Evolutionary conservation across 2,888 invertebrate species (phyloP), one percentile per base, ranked within the genome.

Genomic region (Spodoptera littoralis): DNA sequence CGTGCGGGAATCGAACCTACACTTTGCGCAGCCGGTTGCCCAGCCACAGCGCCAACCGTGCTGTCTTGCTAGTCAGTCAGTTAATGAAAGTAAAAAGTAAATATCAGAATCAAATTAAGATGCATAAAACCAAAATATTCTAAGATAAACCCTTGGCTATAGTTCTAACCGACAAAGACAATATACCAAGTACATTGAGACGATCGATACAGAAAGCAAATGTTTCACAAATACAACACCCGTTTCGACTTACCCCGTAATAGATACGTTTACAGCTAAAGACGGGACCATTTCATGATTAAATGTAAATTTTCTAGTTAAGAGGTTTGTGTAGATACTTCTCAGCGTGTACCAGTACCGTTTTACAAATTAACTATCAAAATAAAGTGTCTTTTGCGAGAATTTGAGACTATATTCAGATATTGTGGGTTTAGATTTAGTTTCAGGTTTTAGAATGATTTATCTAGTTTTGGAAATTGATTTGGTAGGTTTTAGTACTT

Each of bases 221-320:
- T 65, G 50, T 49, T 68, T 61, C 44, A 49, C 77, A 70, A 68
- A 75, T 65, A 70, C 59, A 53, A 64, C 58, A 30, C 58, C 56
- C 65, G 59, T 24, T 65, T 60, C 60, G 64, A 72, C 62, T 70
- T 55, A 59, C 63, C 43, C 44, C 57, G 59, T 72, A 70, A 79
- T 77, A 63, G 68, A 77, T 75, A 77, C 80, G 61, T 75, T 79
- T 73, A 79, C 77, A 75, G 56, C 53, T 60, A 30, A 41, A 67
- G 70, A 69, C 65, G 53, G 68, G 52, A 70, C 70, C 65, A 70
- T 77, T 77, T 62, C 44, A 65, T 80, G 68, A 79, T 77, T 80
- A 77, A 77, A 79, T 79, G 78, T 60, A 79, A 79, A 79, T 79
- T 36, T 72, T 59, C 50, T 65, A 65, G 75, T 73, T 69, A 61